phyloP scores from a whole-genome alignment of 2,113 vertebrate species.

The Ailuropoda melanoleuca region DNA sequence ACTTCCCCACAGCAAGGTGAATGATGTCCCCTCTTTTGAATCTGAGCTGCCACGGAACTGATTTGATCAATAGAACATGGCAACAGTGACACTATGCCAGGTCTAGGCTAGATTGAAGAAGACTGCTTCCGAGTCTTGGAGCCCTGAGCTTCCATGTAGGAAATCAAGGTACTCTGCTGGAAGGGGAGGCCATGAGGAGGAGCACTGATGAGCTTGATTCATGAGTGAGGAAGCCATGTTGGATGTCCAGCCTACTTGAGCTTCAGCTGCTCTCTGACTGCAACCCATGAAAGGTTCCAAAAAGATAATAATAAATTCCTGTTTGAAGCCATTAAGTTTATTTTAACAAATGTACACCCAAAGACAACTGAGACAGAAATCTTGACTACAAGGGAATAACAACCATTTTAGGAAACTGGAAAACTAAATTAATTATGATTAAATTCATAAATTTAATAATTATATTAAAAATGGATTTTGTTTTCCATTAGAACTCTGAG shows the following conservation, averaged over 20 bases:
- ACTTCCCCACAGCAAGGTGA: not conserved
- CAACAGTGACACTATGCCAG: not conserved
- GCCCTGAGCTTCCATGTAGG: not conserved
- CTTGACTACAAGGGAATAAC: not conserved
- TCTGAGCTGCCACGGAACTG: not conserved
- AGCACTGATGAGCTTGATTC: not conserved
- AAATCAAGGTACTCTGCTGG: not conserved
- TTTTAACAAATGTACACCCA: not conserved
- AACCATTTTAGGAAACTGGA: not conserved
- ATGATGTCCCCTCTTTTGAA: not conserved
- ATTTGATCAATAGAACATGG: not conserved
- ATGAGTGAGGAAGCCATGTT: not conserved
- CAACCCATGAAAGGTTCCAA: not conserved
- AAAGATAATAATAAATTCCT: not conserved
- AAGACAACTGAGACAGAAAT: not conserved
- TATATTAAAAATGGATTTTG: not conserved
- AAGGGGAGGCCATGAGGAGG: not conserved
- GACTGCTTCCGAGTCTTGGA: not conserved
- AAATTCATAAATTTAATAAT: constrained; percentile 22
- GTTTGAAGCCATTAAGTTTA: not conserved
- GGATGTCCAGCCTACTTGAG: not conserved
- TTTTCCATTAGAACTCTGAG: constrained; percentile 20
- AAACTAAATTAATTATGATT: constrained; percentile 43
- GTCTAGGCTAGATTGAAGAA: not conserved
- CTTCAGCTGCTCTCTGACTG: not conserved